Percentiles rank a stretch among this genome's conserved stretches.
Conservation (phyloP, 2,888 invertebrate species). For the Epirrita christyi region DNA sequence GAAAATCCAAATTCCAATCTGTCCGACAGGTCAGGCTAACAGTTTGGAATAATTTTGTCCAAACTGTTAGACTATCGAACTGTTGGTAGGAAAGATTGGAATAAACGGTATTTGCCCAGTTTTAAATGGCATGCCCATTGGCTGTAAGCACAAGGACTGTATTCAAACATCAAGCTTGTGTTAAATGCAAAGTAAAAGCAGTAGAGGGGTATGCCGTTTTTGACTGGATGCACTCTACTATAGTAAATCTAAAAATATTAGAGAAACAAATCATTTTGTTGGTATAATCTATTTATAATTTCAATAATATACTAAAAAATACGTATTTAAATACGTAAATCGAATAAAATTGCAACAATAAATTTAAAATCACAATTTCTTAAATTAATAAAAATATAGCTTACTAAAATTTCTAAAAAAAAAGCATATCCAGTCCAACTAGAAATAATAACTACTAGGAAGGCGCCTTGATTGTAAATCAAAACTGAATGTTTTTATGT, state of each 20-base stretch:
- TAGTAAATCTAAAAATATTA: not conserved
- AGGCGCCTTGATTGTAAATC: slow-evolving; percentile 51
- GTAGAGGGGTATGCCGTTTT: too few relatives aligned
- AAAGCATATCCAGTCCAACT: slow-evolving; percentile 42
- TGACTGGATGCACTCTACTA: too few relatives aligned
- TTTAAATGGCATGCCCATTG: too few relatives aligned
- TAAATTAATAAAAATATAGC: slow-evolving; percentile 51
- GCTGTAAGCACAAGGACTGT: too few relatives aligned
- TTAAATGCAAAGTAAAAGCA: too few relatives aligned
- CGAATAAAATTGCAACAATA: slow-evolving; percentile 49
- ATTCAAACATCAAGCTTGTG: too few relatives aligned
- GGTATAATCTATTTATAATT: slow-evolving; percentile 52
- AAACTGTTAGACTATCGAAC: too few relatives aligned
- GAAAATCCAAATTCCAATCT: too few relatives aligned
- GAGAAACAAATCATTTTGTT: slow-evolving; percentile 28
- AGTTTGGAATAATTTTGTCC: too few relatives aligned
- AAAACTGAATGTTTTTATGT: slow-evolving; percentile 47
- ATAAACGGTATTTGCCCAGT: too few relatives aligned
- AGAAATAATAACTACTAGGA: slow-evolving; percentile 61
- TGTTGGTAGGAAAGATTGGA: too few relatives aligned
- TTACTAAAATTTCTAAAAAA: slow-evolving; percentile 56
- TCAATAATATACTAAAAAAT: slow-evolving; percentile 59
- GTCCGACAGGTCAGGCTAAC: too few relatives aligned
- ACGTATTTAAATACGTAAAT: slow-evolving; percentile 53
- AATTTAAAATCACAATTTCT: slow-evolving; percentile 59